Evolutionary conservation across 2,797 vertebrate genomes (phyloP).

Genomic region (Cygnus olor): DNA sequence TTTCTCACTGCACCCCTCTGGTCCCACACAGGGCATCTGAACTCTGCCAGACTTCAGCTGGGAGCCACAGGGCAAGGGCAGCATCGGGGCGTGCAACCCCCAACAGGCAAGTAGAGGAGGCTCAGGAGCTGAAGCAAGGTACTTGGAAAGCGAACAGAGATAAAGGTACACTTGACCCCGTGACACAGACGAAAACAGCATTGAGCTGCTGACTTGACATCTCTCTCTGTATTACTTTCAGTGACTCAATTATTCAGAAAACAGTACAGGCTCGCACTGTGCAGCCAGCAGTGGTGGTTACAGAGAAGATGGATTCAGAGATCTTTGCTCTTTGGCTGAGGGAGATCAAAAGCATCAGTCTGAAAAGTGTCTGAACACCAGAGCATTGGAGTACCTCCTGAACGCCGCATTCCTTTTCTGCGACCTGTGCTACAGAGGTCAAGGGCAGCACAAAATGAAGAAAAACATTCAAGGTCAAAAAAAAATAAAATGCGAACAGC

Average conservation of each 20-base stretch:
- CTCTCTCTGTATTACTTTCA: neutral
- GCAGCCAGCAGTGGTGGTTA: neutral
- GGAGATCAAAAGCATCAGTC: neutral
- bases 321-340: neutral
- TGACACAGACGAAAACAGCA: neutral
- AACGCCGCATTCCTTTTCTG: neutral
- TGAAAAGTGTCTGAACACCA: neutral
- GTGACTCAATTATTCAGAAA: no score
- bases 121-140: neutral
- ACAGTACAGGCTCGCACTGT: neutral
- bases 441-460: neutral
- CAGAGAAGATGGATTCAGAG: neutral
- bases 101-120: neutral
- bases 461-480: neutral
- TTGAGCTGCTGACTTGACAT: neutral
- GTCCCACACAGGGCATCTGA: neutral
- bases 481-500: neutral
- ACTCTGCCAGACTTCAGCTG: neutral
- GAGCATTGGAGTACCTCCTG: no score
- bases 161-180: neutral
- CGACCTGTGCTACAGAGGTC: neutral
- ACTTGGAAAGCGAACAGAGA: neutral
- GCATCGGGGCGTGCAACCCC: neutral
- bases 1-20: neutral
- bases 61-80: neutral